phyloP scores from a whole-genome alignment of 1,140 invertebrate species.

The Tetramorium simillimum region DNA sequence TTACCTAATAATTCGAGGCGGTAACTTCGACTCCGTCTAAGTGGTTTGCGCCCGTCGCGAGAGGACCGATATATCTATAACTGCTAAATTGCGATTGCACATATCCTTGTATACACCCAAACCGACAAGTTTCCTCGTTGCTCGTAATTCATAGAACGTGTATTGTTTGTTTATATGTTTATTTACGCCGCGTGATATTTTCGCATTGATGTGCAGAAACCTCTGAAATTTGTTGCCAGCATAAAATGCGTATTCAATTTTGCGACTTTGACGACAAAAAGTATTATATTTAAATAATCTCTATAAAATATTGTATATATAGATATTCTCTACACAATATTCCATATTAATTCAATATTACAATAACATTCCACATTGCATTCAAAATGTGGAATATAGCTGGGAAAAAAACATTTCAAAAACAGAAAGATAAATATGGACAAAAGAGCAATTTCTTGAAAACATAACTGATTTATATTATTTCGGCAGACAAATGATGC shows the following conservation, averaged over 20 bases:
- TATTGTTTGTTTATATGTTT: not conserved
- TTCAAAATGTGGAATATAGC: not conserved
- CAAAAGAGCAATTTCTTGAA: constrained; percentile 30
- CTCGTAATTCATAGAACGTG: not conserved
- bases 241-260: not conserved
- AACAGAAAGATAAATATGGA: not conserved
- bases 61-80: constrained; percentile 70
- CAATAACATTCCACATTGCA: not conserved
- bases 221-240: not conserved
- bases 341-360: not conserved
- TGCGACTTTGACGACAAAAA: not conserved
- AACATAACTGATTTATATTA: constrained; percentile 22
- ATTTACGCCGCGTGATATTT: not conserved
- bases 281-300: not conserved
- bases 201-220: not conserved
- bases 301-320: not conserved
- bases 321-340: not conserved
- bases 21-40: constrained; percentile 77
- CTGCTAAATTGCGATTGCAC: constrained; percentile 66
- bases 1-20: constrained; percentile 82
- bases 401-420: not conserved
- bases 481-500: constrained; percentile 15
- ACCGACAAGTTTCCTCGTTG: constrained; percentile 13
- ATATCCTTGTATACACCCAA: not conserved
- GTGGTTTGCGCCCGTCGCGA: constrained; percentile 70